Evolutionary conservation across 2,113 vertebrate genomes (phyloP), one percentile per base, ranked within the genome.

Genomic region (Tychaedon coryphoeus): DNA sequence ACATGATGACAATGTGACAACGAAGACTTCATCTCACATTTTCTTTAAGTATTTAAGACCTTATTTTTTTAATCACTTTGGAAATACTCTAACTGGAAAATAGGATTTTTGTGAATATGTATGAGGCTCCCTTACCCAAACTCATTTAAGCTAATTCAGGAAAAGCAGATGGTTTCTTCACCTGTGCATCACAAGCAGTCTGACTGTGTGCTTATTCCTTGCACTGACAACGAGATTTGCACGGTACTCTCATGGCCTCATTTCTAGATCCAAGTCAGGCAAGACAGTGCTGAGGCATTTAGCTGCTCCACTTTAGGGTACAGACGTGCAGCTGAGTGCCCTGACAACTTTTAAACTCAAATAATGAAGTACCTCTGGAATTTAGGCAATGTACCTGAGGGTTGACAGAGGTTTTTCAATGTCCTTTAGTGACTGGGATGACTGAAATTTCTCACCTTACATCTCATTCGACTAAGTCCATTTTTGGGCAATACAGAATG

Each of bases 81-180:
- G n/a, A 77, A 95, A 14, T 19, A 18, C 15, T 90, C 48, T 61
- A 75, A 74, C 22, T 53, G 26, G 42, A 78, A 88, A 91, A 75
- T 9, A 76, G 9, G 17, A 26, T 75, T 45, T 45, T 80, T 54
- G 14, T 84, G 54, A 90, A 80, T 80, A 91, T 45, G 56, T 40
- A 93, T 88, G 42, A 91, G 43, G 17, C 12, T 83, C 17, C 54
- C 51, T 69, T 84, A 80, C 31, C 8, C 51, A 80, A 64, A 92
- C 11, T 72, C 77, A 79, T 86, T 54, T 72, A 31, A 86, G 53
- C 36, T 83, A 72, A 62, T 75, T 91, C 38, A 72, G 80, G 54
- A 58, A 83, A 91, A 83, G 28, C 71, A 83, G 67, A 64, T 60
- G 69, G 38, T 72, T 93, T 79, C 48, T 54, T 94, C 57, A 83